phyloP scores from a whole-genome alignment of 2,888 invertebrate genomes.

The Parthenolecanium corni region DNA sequence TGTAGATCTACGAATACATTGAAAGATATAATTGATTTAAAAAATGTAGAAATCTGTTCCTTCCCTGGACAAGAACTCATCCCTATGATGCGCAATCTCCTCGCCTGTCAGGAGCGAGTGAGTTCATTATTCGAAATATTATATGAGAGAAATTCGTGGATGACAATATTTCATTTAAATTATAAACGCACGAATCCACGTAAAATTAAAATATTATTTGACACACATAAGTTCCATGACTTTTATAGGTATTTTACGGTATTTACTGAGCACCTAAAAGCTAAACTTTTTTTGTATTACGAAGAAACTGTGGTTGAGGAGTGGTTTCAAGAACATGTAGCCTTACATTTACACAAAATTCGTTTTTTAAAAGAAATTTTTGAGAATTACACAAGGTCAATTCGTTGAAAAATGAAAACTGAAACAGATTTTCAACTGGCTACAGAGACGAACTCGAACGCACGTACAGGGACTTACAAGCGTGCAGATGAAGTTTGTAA shows the following conservation, averaged over 20 bases:
- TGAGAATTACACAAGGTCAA: not conserved
- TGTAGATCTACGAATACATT: conserved; percentile 34
- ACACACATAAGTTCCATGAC: not conserved
- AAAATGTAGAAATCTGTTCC: not conserved
- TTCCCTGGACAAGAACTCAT: not conserved
- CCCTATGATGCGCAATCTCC: not conserved
- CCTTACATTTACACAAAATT: conserved; percentile 36
- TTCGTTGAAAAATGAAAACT: too few species aligned
- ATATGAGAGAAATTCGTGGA: conserved; percentile 39
- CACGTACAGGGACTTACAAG: too few species aligned
- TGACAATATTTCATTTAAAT: conserved; percentile 41
- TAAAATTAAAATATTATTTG: conserved; percentile 32
- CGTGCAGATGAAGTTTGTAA: too few species aligned
- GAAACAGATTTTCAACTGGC: too few species aligned
- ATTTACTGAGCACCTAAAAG: conserved; percentile 36
- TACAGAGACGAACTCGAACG: too few species aligned
- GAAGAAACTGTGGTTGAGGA: conserved; percentile 38
- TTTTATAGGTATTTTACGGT: not conserved
- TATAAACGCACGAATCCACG: conserved; percentile 41
- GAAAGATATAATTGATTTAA: not conserved
- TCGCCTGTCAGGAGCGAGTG: not conserved
- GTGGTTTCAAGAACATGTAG: conserved; percentile 39
- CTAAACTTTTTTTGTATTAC: conserved; percentile 36
- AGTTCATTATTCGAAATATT: not conserved
- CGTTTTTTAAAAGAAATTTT: conserved; percentile 17